A percentile compares a stretch with the other conserved stretches of the same genome.
phyloP scores from a whole-genome alignment of 1,140 invertebrate genomes.

The Hypsibius dujardini region DNA sequence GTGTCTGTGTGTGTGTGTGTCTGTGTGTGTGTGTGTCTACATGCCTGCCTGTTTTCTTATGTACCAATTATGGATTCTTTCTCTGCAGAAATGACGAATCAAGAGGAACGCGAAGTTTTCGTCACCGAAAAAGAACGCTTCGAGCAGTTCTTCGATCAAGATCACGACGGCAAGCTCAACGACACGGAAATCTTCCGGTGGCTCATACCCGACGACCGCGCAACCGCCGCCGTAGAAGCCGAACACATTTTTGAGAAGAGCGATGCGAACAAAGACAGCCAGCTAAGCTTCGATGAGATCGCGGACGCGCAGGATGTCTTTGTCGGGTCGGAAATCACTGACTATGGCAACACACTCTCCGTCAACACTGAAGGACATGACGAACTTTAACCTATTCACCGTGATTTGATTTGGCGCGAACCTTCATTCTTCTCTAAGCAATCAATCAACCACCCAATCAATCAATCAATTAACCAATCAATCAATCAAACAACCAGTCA shows the following conservation, averaged over 20 bases:
- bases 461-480: too few species aligned
- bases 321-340: slow-evolving; percentile 87
- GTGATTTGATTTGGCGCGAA: too few species aligned
- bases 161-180: slow-evolving; percentile 64
- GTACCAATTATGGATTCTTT: too few species aligned
- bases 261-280: slow-evolving; percentile 67
- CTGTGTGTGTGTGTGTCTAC: too few species aligned
- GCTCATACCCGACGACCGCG: slow-evolving; percentile 76
- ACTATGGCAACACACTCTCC: slow-evolving; percentile 48
- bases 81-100: slow-evolving; percentile 31
- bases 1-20: too few species aligned
- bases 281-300: slow-evolving; percentile 66
- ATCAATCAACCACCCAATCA: too few species aligned
- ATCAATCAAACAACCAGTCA: too few species aligned
- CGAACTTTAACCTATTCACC: slow-evolving; percentile 13
- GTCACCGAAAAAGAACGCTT: slow-evolving; percentile 73
- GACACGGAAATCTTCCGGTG: slow-evolving; percentile 63
- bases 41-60: too few species aligned
- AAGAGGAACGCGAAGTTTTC: slow-evolving; percentile 61
- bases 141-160: slow-evolving; percentile 63
- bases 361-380: neutral
- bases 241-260: slow-evolving; percentile 71
- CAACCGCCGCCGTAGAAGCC: slow-evolving; percentile 74
- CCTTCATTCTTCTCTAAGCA: too few species aligned
- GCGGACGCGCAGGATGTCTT: slow-evolving; percentile 72